These are phyloP conservation scores for Pterobdella sp. DNA, from an alignment of 2,888 invertebrate species.

Conservation along the genomic window DNA sequence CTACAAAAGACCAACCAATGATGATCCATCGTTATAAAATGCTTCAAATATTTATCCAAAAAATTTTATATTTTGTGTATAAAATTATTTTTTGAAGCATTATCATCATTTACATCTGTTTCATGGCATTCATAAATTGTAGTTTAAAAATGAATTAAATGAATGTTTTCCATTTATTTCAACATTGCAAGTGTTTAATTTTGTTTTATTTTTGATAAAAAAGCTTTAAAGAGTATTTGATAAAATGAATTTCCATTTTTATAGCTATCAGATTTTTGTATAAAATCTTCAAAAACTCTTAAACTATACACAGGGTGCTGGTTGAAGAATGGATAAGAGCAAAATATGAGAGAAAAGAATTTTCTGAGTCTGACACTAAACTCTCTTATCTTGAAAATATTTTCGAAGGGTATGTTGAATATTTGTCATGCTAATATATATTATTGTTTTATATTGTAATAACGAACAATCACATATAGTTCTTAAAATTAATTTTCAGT, in stretches of 20 bases:
- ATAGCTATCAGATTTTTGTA: neutral
- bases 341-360: slow-evolving; percentile 80
- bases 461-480: neutral
- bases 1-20: slow-evolving; percentile 67
- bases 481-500: slow-evolving; percentile 2
- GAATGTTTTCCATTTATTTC: neutral
- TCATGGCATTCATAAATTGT: too few species aligned
- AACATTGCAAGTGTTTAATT: neutral
- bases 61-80: neutral
- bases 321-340: slow-evolving; percentile 83
- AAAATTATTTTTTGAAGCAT: too few species aligned
- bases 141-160: neutral
- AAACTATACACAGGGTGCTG: slow-evolving; percentile 32
- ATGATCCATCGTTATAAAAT: slow-evolving; percentile 66
- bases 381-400: slow-evolving; percentile 57
- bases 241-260: neutral
- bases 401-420: slow-evolving; percentile 63
- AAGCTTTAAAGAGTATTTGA: neutral
- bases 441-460: neutral
- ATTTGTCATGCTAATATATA: neutral
- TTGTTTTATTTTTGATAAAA: neutral
- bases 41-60: neutral
- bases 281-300: neutral
- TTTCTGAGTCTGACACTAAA: slow-evolving; percentile 70
- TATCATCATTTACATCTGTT: too few species aligned